Evolutionary conservation across 2,888 invertebrate species (phyloP).

Genomic region (Metacarcinus magister): DNA sequence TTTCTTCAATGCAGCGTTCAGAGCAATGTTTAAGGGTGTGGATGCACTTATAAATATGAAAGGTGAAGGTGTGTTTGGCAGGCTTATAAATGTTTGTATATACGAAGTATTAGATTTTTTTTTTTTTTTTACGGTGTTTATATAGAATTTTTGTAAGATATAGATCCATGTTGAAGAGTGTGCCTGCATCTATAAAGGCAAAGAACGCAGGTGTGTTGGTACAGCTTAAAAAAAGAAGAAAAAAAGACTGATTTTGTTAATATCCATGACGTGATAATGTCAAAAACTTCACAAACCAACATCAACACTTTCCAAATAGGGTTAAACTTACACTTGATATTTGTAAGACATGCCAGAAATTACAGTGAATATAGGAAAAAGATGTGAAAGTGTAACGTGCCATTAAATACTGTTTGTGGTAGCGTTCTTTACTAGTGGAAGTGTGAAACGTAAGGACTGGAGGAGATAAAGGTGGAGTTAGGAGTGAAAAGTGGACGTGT

Average conservation of each 20-base stretch:
- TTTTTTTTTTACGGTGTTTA: too few relatives aligned
- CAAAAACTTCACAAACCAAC: background rate
- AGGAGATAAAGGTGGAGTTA: background rate
- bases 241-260: background rate
- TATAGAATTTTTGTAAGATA: too few relatives aligned
- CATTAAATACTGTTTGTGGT: background rate
- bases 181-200: too few relatives aligned
- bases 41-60: too few relatives aligned
- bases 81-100: too few relatives aligned
- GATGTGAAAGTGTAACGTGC: background rate
- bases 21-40: too few relatives aligned
- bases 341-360: background rate
- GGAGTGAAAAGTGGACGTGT: conserved; percentile 1
- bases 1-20: too few relatives aligned
- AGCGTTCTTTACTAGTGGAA: background rate
- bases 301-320: too few relatives aligned
- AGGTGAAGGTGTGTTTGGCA: too few relatives aligned
- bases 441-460: conserved; percentile 33
- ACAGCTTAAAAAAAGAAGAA: background rate
- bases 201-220: background rate
- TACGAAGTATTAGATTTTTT: too few relatives aligned
- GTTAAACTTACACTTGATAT: too few relatives aligned
- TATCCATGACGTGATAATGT: background rate
- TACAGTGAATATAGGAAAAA: background rate
- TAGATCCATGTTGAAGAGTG: too few relatives aligned